Percentiles rank a stretch among this genome's conserved stretches.
These are phyloP conservation scores for Metellina segmentata DNA, from an alignment of 2,888 invertebrate species.

Conservation along the genomic window DNA sequence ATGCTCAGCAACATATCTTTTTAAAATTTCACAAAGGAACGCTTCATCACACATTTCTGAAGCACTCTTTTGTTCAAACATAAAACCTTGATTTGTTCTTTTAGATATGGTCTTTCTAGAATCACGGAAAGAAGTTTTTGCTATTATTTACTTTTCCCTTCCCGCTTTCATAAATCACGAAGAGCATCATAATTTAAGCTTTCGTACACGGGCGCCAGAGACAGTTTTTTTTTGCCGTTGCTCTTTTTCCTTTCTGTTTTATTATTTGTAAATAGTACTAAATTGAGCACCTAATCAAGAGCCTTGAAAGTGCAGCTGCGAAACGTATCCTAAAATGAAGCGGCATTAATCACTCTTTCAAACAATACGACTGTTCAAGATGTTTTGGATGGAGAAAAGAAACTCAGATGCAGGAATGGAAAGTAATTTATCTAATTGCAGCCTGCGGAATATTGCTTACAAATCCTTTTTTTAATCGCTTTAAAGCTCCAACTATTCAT, in stretches of 20 bases:
- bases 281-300: slow-evolving; percentile 50
- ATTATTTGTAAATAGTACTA: slow-evolving; percentile 57
- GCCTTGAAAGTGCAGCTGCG: slow-evolving; percentile 35
- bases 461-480: slow-evolving; percentile 44
- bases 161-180: slow-evolving; percentile 17
- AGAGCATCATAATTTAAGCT: slow-evolving; percentile 41
- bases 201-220: background rate
- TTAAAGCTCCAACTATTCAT: slow-evolving; percentile 51
- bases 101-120: background rate
- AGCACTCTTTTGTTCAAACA: background rate
- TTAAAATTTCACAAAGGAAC: background rate
- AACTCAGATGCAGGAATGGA: slow-evolving; percentile 30
- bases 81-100: background rate
- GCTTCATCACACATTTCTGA: background rate
- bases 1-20: background rate
- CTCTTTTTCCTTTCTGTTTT: slow-evolving; percentile 26
- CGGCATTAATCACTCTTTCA: slow-evolving; percentile 55
- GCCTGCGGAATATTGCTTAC: slow-evolving; percentile 55
- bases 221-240: background rate
- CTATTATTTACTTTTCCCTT: background rate
- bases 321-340: slow-evolving; percentile 24
- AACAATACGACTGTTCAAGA: slow-evolving; percentile 40
- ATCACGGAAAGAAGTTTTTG: background rate
- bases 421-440: slow-evolving; percentile 73
- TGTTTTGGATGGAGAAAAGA: slow-evolving; percentile 54